These are phyloP conservation scores for Natrix natrix DNA, from an alignment of 2,797 vertebrate species.

Conservation along the genomic window DNA sequence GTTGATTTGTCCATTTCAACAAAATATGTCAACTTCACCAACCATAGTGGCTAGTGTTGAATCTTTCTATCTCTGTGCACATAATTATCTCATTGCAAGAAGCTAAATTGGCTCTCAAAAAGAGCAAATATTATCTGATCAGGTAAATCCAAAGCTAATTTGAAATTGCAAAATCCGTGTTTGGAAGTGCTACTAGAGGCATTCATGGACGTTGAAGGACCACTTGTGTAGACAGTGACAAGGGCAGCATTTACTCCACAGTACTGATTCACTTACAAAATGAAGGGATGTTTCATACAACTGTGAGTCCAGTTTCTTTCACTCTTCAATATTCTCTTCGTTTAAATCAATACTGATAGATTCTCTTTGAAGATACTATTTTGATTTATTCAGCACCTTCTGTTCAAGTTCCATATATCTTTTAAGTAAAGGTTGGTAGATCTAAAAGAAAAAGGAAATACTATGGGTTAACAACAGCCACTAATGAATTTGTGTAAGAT, in stretches of 20 bases:
- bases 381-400: slow-evolving; percentile 66
- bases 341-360: slow-evolving; percentile 44
- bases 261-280: slow-evolving; percentile 18
- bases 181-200: background rate
- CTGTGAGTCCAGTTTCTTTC: slow-evolving; percentile 47
- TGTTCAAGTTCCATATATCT: slow-evolving; percentile 78
- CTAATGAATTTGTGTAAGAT: background rate
- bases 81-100: background rate
- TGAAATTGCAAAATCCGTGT: background rate
- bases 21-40: background rate
- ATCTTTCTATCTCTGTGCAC: background rate
- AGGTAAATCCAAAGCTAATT: background rate
- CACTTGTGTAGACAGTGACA: background rate
- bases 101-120: background rate
- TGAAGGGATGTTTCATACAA: slow-evolving; percentile 35
- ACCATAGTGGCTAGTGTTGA: background rate
- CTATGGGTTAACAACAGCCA: background rate
- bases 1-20: background rate
- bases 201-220: background rate
- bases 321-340: slow-evolving; percentile 48
- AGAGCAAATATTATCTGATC: background rate
- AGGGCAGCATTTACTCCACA: background rate
- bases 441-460: slow-evolving; percentile 63
- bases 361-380: slow-evolving; percentile 39
- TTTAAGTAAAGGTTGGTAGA: slow-evolving; percentile 75